These are phyloP conservation scores for Plebejus argus DNA, from an alignment of 2,888 invertebrate genomes.

Conservation along the genomic window DNA sequence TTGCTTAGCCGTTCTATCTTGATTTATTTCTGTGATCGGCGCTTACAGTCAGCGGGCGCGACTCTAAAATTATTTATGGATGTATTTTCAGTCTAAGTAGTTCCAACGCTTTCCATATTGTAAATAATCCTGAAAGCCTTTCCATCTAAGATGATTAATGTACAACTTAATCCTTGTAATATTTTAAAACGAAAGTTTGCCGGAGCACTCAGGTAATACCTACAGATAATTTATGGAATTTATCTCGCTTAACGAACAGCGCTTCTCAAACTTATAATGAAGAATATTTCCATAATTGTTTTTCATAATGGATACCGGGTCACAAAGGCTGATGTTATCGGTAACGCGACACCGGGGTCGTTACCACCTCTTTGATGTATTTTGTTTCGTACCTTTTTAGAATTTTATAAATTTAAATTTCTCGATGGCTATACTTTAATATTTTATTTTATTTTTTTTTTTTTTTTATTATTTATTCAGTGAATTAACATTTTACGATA, in stretches of 20 bases:
- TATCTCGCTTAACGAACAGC: constrained; percentile 48
- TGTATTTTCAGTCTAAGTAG: background rate
- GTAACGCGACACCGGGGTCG: constrained; percentile 15
- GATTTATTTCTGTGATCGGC: too few relatives aligned
- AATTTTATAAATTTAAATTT: background rate
- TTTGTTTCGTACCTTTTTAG: constrained; percentile 10
- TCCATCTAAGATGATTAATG: background rate
- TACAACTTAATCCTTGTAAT: constrained; percentile 7
- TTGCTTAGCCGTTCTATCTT: too few relatives aligned
- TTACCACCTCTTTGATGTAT: constrained; percentile 19
- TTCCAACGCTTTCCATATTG: background rate
- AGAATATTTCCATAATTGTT: constrained; percentile 32
- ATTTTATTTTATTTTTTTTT: background rate
- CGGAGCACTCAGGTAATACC: constrained; percentile 44
- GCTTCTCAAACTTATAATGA: constrained; percentile 34
- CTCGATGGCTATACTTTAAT: background rate
- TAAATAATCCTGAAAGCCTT: background rate
- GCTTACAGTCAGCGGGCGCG: too few relatives aligned
- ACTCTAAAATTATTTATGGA: too few relatives aligned
- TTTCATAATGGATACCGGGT: constrained; percentile 29
- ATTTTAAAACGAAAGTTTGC: constrained; percentile 15
- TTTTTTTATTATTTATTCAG: too few relatives aligned
- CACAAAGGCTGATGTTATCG: constrained; percentile 24
- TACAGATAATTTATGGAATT: constrained; percentile 62
- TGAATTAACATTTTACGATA: too few relatives aligned